These are phyloP conservation scores for Cyaniris semiargus DNA, from an alignment of 2,888 invertebrate species.

Conservation along the genomic window DNA sequence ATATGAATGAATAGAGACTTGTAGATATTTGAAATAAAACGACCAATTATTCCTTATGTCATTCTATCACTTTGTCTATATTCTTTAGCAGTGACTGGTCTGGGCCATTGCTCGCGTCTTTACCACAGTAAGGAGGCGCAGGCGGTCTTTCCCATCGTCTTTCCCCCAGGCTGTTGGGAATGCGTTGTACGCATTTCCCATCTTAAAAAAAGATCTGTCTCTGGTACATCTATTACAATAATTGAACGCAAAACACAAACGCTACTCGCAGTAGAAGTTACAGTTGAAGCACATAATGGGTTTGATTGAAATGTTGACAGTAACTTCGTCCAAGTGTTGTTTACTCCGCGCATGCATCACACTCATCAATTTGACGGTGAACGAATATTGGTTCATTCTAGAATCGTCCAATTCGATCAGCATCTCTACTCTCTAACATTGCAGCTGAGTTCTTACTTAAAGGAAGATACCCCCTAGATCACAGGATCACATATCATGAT, in stretches of 20 bases:
- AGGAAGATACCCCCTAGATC: not conserved
- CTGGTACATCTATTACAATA: not conserved
- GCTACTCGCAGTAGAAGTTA: not conserved
- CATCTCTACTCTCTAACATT: not conserved
- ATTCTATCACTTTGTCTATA: too few species aligned
- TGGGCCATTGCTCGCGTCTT: too few species aligned
- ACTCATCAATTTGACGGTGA: not conserved
- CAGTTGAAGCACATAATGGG: not conserved
- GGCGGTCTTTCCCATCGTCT: too few species aligned
- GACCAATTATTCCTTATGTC: too few species aligned
- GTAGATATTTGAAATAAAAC: too few species aligned
- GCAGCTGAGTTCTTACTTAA: not conserved
- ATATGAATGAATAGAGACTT: too few species aligned
- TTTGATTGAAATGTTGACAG: constrained; percentile 11
- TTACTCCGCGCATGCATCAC: not conserved
- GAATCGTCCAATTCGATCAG: not conserved
- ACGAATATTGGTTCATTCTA: not conserved
- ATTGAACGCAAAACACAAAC: not conserved
- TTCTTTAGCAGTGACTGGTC: too few species aligned
- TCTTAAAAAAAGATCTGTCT: not conserved
- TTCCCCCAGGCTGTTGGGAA: too few species aligned
- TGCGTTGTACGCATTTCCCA: too few species aligned
- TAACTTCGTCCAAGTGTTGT: constrained; percentile 9
- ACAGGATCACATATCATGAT: too few species aligned
- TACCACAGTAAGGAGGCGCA: too few species aligned